Percentiles rank a stretch among this genome's conserved stretches.
Evolutionary conservation across 2,797 vertebrate species (phyloP).

Genomic region (Scyliorhinus canicula): DNA sequence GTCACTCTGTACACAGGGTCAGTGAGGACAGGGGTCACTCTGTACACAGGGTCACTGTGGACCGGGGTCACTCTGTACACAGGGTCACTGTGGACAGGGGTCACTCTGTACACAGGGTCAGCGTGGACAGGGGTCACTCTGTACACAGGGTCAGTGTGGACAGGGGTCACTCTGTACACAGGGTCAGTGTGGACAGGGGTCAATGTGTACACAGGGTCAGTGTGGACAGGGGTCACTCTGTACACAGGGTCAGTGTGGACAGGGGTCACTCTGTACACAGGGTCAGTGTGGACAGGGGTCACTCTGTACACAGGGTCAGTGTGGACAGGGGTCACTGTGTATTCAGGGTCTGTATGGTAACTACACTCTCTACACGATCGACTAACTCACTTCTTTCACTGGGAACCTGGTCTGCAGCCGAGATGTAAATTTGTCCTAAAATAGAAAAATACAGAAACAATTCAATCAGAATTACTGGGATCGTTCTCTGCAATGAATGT

Average conservation of each 20-base stretch:
- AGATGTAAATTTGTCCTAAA: neutral
- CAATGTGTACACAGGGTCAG: neutral
- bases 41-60: neutral
- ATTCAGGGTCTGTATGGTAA: too few relatives aligned
- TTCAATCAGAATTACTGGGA: neutral
- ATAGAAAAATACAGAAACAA: neutral
- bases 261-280: neutral
- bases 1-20: too few relatives aligned
- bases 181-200: neutral
- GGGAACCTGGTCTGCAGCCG: neutral
- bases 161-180: neutral
- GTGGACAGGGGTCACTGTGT: too few relatives aligned
- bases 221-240: neutral
- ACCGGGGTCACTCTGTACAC: neutral
- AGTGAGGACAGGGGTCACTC: neutral
- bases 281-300: neutral
- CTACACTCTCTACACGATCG: too few relatives aligned
- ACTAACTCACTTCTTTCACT: neutral
- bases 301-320: neutral
- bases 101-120: neutral
- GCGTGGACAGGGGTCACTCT: neutral
- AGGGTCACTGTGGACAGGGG: neutral
- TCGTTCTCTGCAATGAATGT: too few relatives aligned
- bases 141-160: neutral
- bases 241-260: neutral